Base-by-base conservation (phyloP, 2,888 invertebrate genomes). In the Euspilapteryx auroguttella region DNA sequence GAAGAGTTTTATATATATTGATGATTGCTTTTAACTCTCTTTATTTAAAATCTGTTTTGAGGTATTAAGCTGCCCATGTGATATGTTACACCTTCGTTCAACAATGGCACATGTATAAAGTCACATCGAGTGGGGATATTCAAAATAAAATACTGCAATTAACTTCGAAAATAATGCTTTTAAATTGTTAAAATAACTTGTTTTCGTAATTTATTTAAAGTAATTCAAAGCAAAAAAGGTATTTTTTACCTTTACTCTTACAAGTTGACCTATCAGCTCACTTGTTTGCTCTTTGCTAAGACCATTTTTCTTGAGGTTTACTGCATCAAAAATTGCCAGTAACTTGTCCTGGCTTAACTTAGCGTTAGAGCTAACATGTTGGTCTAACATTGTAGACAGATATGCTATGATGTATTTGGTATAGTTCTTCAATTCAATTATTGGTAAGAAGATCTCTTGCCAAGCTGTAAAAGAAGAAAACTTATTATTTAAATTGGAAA, bases 381-480 rank as follows among this genome's bases (percentile, higher is more conserved):
- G 42, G 13, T 66, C 63, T 15, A 81, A 39, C 4, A 84, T 49
- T 25, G 75, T 71, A 5, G 77, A 59, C 29, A 89, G 65, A 46
- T 88, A 85, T 27, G 75, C 71, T 4, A 80, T 55, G 17, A 86
- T 76, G 54, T 81, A 86, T 37, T 79, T 81, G 1, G 83, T 76
- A 41, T 87, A 89, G 46, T 79, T 82, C 48, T 84, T 86, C 52
- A 86, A 58, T 38, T 87, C 87, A 24, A 88, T 63, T 45, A 87
- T 61, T 0, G 88, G 86, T 21, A 84, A 59, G 80, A 88, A 87
- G 2, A 87, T 59, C 35, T 88, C 86, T 56, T 85, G 82, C 84
- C 89, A 89, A 9, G 83, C 84, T 83, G 51, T 27, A 66, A 78
- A 30, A 25, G 34, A n/a, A 35, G 20, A 29, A 17, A 26, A 24